phyloP scores from a whole-genome alignment of 2,888 invertebrate genomes.

The Lamellibrachia satsuma region DNA sequence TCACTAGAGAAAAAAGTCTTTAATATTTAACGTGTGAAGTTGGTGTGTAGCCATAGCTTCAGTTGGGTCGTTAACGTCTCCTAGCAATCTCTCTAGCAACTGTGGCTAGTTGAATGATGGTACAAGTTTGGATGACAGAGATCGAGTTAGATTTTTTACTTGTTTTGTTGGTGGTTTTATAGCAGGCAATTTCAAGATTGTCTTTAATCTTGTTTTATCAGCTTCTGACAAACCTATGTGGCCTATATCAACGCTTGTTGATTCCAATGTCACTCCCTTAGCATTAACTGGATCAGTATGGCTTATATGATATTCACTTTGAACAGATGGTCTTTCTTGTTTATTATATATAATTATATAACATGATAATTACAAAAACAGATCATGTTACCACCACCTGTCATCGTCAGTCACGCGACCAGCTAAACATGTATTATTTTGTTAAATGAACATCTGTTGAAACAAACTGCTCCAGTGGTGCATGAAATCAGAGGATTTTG shows the following conservation, averaged over 20 bases:
- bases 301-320: neutral
- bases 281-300: neutral
- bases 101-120: no score
- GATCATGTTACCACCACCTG: neutral
- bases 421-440: neutral
- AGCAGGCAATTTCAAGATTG: no score
- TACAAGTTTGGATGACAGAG: no score
- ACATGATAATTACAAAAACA: neutral
- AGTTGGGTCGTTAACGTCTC: no score
- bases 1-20: neutral
- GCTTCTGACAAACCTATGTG: no score
- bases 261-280: neutral
- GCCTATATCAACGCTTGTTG: neutral
- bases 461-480: neutral
- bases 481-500: neutral
- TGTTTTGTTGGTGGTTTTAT: no score
- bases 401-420: neutral
- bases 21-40: no score
- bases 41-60: no score
- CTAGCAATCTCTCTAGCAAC: no score
- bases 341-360: neutral
- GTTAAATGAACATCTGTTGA: neutral
- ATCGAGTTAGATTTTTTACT: no score
- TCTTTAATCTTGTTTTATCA: no score
- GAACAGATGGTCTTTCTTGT: neutral